These are phyloP conservation scores for Myiothlypis chrysogaster DNA, from an alignment of 2,797 vertebrate species.

Conservation along the genomic window DNA sequence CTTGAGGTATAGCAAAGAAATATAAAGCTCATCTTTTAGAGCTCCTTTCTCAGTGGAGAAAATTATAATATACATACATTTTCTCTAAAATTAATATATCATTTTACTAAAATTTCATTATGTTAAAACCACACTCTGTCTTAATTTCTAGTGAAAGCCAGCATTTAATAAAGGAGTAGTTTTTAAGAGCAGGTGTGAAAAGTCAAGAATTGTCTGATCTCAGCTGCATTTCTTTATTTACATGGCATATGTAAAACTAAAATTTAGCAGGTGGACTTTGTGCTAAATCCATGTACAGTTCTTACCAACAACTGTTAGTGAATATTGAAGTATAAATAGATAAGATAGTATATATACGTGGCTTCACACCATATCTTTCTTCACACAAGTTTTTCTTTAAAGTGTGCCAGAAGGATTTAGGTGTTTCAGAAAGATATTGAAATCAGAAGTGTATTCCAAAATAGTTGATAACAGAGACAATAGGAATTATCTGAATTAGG, in stretches of 20 bases:
- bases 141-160: constrained; percentile 6
- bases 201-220: not conserved
- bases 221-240: not conserved
- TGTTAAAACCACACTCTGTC: not conserved
- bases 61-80: not conserved
- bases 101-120: not conserved
- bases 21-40: constrained; percentile 15
- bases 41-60: not conserved
- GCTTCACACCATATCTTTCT: not conserved
- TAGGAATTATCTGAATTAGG: not conserved
- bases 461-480: not conserved
- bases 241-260: not conserved
- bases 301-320: not conserved
- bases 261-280: not conserved
- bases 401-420: not conserved
- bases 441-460: not conserved
- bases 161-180: not conserved
- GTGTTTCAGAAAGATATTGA: not conserved
- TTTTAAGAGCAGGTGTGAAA: not conserved
- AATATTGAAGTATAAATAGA: constrained; percentile 8
- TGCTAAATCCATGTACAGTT: not conserved
- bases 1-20: not conserved
- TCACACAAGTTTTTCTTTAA: not conserved
- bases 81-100: not conserved
- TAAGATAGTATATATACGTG: not conserved